Evolutionary conservation across 2,888 invertebrate genomes (phyloP), one percentile per base, ranked within the genome.

Genomic region (Pristionchus entomophagus): DNA sequence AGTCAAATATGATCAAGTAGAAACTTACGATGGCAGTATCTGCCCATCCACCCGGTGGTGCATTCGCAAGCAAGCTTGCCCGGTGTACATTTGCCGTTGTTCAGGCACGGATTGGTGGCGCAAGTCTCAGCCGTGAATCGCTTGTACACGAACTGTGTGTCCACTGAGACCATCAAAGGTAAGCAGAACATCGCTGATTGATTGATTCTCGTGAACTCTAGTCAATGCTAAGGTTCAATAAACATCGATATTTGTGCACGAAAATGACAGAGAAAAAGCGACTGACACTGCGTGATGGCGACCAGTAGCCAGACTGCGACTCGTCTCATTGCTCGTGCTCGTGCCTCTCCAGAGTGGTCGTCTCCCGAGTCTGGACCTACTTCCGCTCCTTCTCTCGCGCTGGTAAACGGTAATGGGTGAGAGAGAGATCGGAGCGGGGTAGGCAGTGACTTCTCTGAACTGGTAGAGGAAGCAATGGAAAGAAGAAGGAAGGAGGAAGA

Each of bases 11-110:
- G 32, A 26, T 2, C 22, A 51, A 26, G 56, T 2, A 56, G 12
- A 32, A 53, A 32, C 91, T 88, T 80, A 93, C 93, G 88, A 86
- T 93, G 93, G 78, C 93, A 93, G 83, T 89, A 93, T 35, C 91
- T 87, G 26, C 93, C 93, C 93, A 93, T 93, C 92, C 92, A 93
- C 51, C 93, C 93, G 65, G 84, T 84, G 2, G 91, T 53, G 73
- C 93, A 93, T 12, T 89, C 87, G 87, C 93, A 93, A 0, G 91
- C 87, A 12, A 92, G 87, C 86, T 93, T 92, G 26, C 93, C 93
- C 35, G 92, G 89, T 10, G 89, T 87, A 84, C 93, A 93, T 22
- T 86, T 88, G 69, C 93, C 93, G 10, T 91, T 91, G 85, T 93
- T 93, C 26, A 93, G 85, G 80, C 93, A 93, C 0, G 93, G 93